Evolutionary conservation across 2,888 invertebrate genomes (phyloP).

Genomic region (Actias luna): DNA sequence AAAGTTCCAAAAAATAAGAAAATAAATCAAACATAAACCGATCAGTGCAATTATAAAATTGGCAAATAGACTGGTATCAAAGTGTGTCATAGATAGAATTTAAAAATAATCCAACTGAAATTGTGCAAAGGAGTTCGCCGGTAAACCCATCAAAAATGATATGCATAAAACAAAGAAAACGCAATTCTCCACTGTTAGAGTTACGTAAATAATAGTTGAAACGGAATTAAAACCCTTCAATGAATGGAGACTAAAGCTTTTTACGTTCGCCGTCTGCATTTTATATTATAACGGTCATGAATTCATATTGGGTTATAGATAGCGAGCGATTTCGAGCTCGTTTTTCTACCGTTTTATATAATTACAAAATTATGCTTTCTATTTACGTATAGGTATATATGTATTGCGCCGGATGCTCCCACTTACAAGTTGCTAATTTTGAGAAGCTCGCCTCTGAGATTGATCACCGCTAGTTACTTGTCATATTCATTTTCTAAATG

Average conservation of each 20-base stretch:
- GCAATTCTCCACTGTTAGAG: neutral
- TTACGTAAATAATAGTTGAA: neutral
- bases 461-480: constrained; percentile 68
- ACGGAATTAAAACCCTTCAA: constrained; percentile 27
- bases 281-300: constrained; percentile 72
- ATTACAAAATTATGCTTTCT: constrained; percentile 76
- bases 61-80: neutral
- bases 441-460: constrained; percentile 64
- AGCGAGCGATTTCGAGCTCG: constrained; percentile 66
- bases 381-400: constrained; percentile 57
- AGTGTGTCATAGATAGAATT: neutral
- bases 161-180: neutral
- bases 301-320: constrained; percentile 76
- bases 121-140: neutral
- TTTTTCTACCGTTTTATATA: constrained; percentile 76
- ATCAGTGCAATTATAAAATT: neutral
- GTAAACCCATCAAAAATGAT: neutral
- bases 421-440: constrained; percentile 57
- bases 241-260: constrained; percentile 60
- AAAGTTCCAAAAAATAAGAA: neutral
- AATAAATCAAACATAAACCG: neutral
- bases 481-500: constrained; percentile 66
- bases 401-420: constrained; percentile 56
- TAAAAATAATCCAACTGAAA: neutral
- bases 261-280: constrained; percentile 64